phyloP scores from a whole-genome alignment of 2,797 vertebrate species.

The Intellagama lesueurii region DNA sequence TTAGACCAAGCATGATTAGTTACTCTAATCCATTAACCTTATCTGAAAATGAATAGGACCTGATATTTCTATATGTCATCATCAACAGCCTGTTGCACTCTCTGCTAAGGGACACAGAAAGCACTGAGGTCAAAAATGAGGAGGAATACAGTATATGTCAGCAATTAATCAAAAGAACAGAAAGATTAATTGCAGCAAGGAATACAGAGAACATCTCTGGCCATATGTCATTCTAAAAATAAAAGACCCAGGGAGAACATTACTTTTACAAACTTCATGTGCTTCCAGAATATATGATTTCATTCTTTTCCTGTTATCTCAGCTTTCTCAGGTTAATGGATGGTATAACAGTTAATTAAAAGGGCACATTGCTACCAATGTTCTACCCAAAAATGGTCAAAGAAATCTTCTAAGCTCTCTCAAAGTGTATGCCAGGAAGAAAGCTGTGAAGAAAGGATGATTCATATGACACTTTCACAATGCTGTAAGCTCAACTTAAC shows the following conservation, averaged over 20 bases:
- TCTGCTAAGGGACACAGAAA: conserved; percentile 35
- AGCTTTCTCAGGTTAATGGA: neutral
- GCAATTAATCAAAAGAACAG: conserved; percentile 64
- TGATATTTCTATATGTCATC: conserved; percentile 36
- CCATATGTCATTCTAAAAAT: conserved; percentile 31
- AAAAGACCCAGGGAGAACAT: conserved; percentile 34
- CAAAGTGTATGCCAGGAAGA: neutral
- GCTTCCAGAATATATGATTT: neutral
- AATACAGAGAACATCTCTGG: conserved; percentile 37
- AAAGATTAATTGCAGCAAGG: conserved; percentile 48
- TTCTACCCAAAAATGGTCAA: conserved; percentile 14
- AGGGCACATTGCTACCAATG: neutral
- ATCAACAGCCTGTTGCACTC: neutral
- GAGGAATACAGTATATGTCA: conserved; percentile 36
- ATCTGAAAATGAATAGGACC: conserved; percentile 11
- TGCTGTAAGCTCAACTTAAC: neutral
- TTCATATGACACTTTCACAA: neutral
- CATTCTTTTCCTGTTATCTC: conserved; percentile 38
- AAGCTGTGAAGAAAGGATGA: neutral
- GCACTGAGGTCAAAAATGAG: conserved; percentile 19
- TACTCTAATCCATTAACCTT: conserved; percentile 32
- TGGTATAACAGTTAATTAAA: conserved; percentile 15
- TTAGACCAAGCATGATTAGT: neutral
- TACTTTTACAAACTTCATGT: conserved; percentile 44
- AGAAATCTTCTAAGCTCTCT: neutral